Evolutionary conservation across 2,797 vertebrate genomes (phyloP), one percentile per base, ranked within the genome.

Genomic region (Molossus molossus): DNA sequence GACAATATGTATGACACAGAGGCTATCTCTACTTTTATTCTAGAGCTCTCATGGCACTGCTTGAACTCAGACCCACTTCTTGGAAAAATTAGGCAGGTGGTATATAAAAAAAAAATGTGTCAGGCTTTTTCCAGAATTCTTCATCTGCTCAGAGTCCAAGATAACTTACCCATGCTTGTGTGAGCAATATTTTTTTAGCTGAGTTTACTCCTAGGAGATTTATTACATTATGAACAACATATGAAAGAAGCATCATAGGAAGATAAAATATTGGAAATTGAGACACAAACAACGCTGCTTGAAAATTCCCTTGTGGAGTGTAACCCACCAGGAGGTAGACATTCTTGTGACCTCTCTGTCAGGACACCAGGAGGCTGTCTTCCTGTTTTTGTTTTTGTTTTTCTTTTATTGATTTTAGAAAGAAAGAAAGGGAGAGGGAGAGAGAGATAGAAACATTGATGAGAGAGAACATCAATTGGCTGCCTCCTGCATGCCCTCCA

Each of bases 241-340:
- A 15, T 57, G 9, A 91, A 94, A 48, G 21, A 50, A 60, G 23
- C 0, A 77, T 73, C 50, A 25, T 29, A 58, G 21, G 60, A 48
- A 94, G 91, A 96, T 80, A 93, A 96, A 96, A 40, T 23, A 9
- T 76, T 87, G 92, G 87, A 82, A 67, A 69, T 73, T 64, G 84
- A 84, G 2, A 73, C 40, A 55, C n/a, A 79, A 83, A 29, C 33
- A 92, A 60, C 27, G 13, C 8, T 69, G 12, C 21, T 80, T 93
- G 23, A 94, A 91, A 90, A 45, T 1, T 86, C 18, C 65, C 8
- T 9, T 2, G 5, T 62, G 90, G n/a, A 93, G 60, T 10, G 1
- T 48, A 80, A 57, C 11, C 3, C 53, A 90, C 20, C 50, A 64
- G 9, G 11, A 4, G 60, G 21, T 20, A 57, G 27, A 75, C 14